Percentiles rank a stretch among this genome's conserved stretches.
phyloP scores from a whole-genome alignment of 2,888 invertebrate species.

The Rotaria socialis region DNA sequence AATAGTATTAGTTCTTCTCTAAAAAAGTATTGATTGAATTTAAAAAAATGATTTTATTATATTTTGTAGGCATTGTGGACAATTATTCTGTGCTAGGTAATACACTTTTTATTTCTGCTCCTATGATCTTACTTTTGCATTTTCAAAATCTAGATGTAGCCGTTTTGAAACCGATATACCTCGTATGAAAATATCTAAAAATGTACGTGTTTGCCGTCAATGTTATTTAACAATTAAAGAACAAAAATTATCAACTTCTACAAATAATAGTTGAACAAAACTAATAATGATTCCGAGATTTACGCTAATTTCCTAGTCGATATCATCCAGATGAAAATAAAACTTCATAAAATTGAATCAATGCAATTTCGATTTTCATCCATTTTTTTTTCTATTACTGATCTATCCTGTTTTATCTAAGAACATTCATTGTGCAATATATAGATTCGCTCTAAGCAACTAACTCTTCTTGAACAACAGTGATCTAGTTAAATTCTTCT shows the following conservation, averaged over 20 bases:
- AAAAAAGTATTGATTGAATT: too few species aligned
- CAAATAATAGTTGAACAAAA: neutral
- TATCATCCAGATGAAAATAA: neutral
- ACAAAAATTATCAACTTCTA: neutral
- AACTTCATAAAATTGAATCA: neutral
- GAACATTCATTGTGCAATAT: neutral
- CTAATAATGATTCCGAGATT: neutral
- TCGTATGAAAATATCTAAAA: slow-evolving; percentile 81
- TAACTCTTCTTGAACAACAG: slow-evolving; percentile 5
- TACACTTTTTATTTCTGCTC: neutral
- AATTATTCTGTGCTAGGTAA: slow-evolving; percentile 31
- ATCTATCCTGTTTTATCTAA: neutral
- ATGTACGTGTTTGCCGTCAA: slow-evolving; percentile 88
- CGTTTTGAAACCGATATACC: slow-evolving; percentile 93
- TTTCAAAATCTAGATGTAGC: slow-evolving; percentile 69
- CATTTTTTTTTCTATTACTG: neutral
- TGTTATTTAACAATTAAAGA: slow-evolving; percentile 66
- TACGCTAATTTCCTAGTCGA: neutral
- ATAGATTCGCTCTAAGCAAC: neutral
- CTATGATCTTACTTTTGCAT: neutral
- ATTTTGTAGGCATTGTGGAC: slow-evolving; percentile 2
- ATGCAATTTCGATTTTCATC: neutral
- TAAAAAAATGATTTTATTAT: slow-evolving; percentile 67
- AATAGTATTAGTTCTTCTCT: too few species aligned
- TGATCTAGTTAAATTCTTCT: slow-evolving; percentile 11